Percentiles rank a stretch among this genome's conserved stretches.
These are phyloP conservation scores for Strongylocentrotus purpuratus DNA, from an alignment of 35 echinoderm and acorn worm genomes.

Conservation along the genomic window DNA sequence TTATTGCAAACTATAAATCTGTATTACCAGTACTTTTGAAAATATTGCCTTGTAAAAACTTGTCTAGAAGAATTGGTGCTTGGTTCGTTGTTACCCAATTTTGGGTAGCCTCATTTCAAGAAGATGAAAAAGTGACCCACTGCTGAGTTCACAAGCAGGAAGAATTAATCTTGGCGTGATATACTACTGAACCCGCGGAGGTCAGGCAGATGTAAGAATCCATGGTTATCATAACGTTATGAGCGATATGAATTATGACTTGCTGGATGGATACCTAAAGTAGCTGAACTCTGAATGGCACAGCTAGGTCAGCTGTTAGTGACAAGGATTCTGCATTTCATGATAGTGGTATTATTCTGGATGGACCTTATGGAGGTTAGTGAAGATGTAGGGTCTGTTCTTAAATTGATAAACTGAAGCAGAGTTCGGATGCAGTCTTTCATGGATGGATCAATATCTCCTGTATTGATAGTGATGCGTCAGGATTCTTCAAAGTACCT, in stretches of 20 bases:
- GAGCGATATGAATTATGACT: constrained; percentile 9
- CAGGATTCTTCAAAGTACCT: neutral
- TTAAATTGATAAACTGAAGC: neutral
- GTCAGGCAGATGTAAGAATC: neutral
- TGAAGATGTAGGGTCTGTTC: too few relatives aligned
- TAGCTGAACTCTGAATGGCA: neutral
- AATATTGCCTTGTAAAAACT: neutral
- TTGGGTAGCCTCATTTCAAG: neutral
- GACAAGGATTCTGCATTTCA: neutral
- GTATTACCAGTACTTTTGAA: too few relatives aligned
- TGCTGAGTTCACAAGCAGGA: neutral
- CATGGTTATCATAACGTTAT: neutral
- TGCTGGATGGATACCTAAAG: too few relatives aligned
- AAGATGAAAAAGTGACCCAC: neutral
- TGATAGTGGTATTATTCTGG: neutral
- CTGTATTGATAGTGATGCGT: neutral
- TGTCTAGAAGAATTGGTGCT: neutral
- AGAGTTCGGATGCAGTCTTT: neutral
- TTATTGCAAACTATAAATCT: too few relatives aligned
- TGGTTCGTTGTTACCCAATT: neutral
- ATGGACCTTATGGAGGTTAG: too few relatives aligned
- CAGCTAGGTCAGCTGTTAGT: neutral
- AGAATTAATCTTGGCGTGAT: neutral
- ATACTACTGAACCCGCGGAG: neutral
- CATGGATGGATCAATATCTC: neutral